These are phyloP conservation scores for Caiman crocodilus DNA, from an alignment of 2,797 vertebrate species.

Conservation along the genomic window DNA sequence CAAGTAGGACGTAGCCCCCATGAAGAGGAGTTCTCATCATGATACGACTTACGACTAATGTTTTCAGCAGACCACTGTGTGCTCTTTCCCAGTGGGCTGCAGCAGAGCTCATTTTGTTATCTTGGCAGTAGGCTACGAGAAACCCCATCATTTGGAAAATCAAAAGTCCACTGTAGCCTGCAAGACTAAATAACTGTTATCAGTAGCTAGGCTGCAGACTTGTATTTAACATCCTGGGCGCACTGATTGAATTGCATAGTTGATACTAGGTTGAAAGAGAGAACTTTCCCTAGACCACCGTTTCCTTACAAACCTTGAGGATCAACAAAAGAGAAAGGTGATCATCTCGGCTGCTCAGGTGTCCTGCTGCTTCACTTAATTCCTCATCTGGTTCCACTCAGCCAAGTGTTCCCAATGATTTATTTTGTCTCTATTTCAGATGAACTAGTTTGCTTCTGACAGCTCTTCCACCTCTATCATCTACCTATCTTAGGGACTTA, in stretches of 20 bases:
- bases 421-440: background rate
- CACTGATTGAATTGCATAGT: background rate
- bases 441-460: background rate
- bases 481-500: too few species aligned
- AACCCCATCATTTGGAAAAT: background rate
- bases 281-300: background rate
- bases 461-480: background rate
- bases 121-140: background rate
- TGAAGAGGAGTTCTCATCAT: background rate
- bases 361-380: background rate
- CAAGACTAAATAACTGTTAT: background rate
- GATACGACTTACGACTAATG: background rate
- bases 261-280: background rate
- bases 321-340: background rate
- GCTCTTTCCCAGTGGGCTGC: background rate
- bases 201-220: background rate
- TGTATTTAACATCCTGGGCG: background rate
- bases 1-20: background rate
- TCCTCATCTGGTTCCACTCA: background rate
- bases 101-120: background rate
- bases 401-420: background rate
- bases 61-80: background rate
- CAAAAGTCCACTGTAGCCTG: background rate
- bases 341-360: background rate
- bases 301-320: background rate